Percentiles rank a stretch among this genome's conserved stretches.
phyloP scores from a whole-genome alignment of 2,113 vertebrate genomes.

The Sinocyclocheilus anophthalmus region DNA sequence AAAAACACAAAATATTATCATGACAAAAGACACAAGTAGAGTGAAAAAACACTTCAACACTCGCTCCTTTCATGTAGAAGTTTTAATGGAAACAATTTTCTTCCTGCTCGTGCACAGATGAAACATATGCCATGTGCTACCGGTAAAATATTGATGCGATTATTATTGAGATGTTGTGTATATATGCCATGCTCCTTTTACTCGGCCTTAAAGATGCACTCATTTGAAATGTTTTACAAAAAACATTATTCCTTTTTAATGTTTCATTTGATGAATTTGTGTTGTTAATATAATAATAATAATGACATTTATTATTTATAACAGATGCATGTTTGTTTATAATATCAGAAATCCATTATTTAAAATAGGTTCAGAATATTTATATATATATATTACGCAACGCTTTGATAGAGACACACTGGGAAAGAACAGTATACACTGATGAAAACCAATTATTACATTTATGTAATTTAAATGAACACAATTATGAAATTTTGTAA shows the following conservation, averaged over 20 bases:
- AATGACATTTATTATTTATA: not conserved
- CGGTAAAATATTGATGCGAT: conserved; percentile 24
- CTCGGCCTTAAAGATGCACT: not conserved
- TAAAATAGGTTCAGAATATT: no score
- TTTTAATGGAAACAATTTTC: conserved; percentile 58
- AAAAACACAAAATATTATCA: conserved; percentile 73
- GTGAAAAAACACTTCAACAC: conserved; percentile 59
- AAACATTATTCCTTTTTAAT: not conserved
- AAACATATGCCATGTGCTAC: conserved; percentile 35
- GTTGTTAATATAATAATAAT: not conserved
- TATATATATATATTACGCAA: not conserved
- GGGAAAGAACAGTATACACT: not conserved
- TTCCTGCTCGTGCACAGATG: conserved; percentile 16
- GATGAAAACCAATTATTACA: not conserved
- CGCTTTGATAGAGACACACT: not conserved
- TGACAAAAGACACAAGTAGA: conserved; percentile 73
- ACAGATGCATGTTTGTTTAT: not conserved
- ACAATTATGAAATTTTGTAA: not conserved
- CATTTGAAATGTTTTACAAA: not conserved
- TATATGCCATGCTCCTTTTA: not conserved
- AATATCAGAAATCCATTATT: not conserved
- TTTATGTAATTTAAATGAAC: not conserved
- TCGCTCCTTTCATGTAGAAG: conserved; percentile 36
- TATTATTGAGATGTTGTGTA: conserved; percentile 9
- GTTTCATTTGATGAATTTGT: not conserved